Percentiles rank a stretch among this genome's conserved stretches.
phyloP scores from a whole-genome alignment of 2,797 vertebrate species.

The Moxostoma hubbsi region DNA sequence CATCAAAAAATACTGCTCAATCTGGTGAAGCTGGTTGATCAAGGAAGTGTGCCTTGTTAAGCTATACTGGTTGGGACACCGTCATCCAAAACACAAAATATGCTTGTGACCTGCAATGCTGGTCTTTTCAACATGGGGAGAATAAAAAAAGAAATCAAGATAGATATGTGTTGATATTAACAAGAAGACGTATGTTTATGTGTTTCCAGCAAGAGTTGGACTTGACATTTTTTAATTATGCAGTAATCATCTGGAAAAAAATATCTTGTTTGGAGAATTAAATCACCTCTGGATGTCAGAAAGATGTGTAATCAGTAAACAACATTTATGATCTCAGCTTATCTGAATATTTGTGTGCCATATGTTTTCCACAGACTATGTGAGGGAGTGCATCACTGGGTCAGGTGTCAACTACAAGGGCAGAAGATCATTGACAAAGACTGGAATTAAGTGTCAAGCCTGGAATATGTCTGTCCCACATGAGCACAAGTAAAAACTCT shows the following conservation, averaged over 20 bases:
- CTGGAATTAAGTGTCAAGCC: constrained; percentile 91
- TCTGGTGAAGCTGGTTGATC: no score
- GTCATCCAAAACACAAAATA: no score
- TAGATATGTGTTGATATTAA: constrained; percentile 9
- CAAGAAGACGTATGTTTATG: constrained; percentile 36
- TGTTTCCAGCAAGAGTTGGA: constrained; percentile 17
- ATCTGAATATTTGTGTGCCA: constrained; percentile 29
- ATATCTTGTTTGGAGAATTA: constrained; percentile 23
- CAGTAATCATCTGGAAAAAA: neutral
- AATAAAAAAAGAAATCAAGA: constrained; percentile 28
- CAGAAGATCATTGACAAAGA: constrained; percentile 88
- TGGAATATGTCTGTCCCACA: constrained; percentile 96
- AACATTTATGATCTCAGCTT: constrained; percentile 11
- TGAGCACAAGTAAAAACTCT: constrained; percentile 89
- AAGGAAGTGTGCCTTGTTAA: no score
- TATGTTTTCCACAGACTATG: constrained; percentile 81
- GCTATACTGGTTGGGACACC: no score
- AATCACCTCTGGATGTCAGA: constrained; percentile 20
- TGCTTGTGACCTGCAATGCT: no score
- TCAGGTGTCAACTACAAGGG: constrained; percentile 93
- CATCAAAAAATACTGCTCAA: no score
- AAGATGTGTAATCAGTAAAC: constrained; percentile 36
- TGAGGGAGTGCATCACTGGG: constrained; percentile 90
- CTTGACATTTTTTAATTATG: constrained; percentile 33
- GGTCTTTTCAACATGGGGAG: no score